phyloP scores from a whole-genome alignment of 2,113 vertebrate species.

The Odontesthes bonariensis region DNA sequence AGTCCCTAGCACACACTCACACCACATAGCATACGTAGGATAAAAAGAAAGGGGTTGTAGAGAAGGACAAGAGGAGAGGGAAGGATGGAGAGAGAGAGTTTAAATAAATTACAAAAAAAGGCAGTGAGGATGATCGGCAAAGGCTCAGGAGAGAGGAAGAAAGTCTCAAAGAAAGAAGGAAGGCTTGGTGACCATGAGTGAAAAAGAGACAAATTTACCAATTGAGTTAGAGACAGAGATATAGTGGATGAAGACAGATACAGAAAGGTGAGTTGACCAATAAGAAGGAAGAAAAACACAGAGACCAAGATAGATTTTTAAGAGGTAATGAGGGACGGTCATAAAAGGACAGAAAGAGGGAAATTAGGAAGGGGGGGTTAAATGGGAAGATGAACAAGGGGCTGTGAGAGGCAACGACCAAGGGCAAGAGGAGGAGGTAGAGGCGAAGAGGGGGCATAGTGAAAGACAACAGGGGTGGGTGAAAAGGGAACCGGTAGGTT shows the following conservation, averaged over 20 bases:
- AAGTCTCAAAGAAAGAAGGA: conserved; percentile 22
- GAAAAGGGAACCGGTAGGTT: conserved; percentile 65
- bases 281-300: conserved; percentile 5
- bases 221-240: conserved; percentile 20
- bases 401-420: conserved; percentile 85
- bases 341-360: conserved; percentile 58
- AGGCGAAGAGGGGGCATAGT: conserved; percentile 78
- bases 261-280: conserved; percentile 13
- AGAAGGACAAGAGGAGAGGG: not conserved
- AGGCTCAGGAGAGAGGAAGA: not conserved
- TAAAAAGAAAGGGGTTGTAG: conserved; percentile 34
- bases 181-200: conserved; percentile 9
- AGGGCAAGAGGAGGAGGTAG: conserved; percentile 91
- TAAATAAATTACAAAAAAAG: conserved; percentile 25
- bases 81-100: conserved; percentile 22
- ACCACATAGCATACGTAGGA: conserved; percentile 59
- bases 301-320: conserved; percentile 59
- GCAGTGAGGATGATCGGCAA: conserved; percentile 1
- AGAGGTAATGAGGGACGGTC: conserved; percentile 87
- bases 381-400: conserved; percentile 92
- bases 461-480: conserved; percentile 85
- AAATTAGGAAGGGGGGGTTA: conserved; percentile 37
- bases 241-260: not conserved
- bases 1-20: not conserved
- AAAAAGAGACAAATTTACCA: conserved; percentile 18